A percentile compares a stretch with the other conserved stretches of the same genome.
phyloP scores from a whole-genome alignment of 2,888 invertebrate genomes.

The Tridacna gigas region DNA sequence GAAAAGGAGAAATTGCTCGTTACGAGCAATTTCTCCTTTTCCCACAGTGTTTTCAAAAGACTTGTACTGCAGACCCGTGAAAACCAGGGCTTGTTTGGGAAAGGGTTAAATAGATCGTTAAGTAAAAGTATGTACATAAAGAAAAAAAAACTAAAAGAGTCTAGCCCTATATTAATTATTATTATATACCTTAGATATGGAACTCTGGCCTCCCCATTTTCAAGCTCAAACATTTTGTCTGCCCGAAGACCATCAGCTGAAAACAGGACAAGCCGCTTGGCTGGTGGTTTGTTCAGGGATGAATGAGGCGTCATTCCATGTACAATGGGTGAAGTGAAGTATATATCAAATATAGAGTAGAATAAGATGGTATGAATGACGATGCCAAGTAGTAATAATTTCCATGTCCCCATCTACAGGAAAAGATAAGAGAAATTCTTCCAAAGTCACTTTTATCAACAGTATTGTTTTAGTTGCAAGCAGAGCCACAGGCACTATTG shows the following conservation, averaged over 20 bases:
- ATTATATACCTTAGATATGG: slow-evolving; percentile 88
- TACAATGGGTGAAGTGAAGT: slow-evolving; percentile 95
- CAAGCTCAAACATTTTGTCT: slow-evolving; percentile 89
- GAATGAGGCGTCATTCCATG: slow-evolving; percentile 88
- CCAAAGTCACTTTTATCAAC: too few relatives aligned
- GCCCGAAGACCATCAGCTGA: slow-evolving; percentile 97
- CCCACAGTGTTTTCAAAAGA: not conserved
- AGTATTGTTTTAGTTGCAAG: too few relatives aligned
- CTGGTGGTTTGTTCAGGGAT: slow-evolving; percentile 84
- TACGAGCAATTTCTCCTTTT: not conserved
- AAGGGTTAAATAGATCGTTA: too few relatives aligned
- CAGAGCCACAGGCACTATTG: too few relatives aligned
- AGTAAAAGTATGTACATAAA: too few relatives aligned
- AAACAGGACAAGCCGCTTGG: slow-evolving; percentile 93
- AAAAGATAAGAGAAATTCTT: not conserved
- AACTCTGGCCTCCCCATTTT: slow-evolving; percentile 86
- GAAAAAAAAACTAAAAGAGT: too few relatives aligned
- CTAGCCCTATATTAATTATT: too few relatives aligned
- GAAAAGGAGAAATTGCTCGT: too few relatives aligned
- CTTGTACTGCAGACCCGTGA: too few relatives aligned
- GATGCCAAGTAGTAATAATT: slow-evolving; percentile 78
- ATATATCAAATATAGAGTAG: slow-evolving; percentile 95
- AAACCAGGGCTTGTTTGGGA: too few relatives aligned
- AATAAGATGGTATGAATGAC: slow-evolving; percentile 91
- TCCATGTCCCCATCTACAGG: slow-evolving; percentile 67